Evolutionary conservation across 2,113 vertebrate genomes (phyloP).

Genomic region (Puntigrus tetrazona): DNA sequence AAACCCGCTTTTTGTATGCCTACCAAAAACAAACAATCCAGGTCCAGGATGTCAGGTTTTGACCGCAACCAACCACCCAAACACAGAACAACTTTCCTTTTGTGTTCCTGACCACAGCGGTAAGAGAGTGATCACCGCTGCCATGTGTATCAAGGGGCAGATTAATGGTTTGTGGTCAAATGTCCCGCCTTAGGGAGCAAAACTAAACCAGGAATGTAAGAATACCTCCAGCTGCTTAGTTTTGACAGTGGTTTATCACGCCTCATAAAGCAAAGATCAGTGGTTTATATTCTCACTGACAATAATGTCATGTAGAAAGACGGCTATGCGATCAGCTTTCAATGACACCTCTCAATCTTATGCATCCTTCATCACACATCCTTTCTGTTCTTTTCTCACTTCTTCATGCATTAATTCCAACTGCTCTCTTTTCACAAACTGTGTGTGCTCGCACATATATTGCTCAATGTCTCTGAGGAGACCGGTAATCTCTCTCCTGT

Average conservation of each 20-base stretch:
- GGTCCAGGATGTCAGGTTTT: not conserved
- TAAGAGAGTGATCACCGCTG: slow-evolving; percentile 18
- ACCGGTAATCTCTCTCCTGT: slow-evolving; percentile 62
- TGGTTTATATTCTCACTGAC: not conserved
- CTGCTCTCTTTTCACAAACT: slow-evolving; percentile 65
- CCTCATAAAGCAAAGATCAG: not conserved
- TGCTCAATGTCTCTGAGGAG: slow-evolving; percentile 53
- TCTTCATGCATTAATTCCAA: slow-evolving; percentile 49
- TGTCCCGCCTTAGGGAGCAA: slow-evolving; percentile 31
- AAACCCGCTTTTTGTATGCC: not conserved
- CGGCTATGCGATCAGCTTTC: slow-evolving; percentile 10
- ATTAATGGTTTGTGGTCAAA: slow-evolving; percentile 37
- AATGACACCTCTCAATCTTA: slow-evolving; percentile 34
- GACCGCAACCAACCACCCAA: not conserved
- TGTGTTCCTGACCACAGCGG: slow-evolving; percentile 30
- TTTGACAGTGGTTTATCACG: slow-evolving; percentile 25
- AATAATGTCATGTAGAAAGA: not conserved
- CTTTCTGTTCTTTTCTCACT: slow-evolving; percentile 40
- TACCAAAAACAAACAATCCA: not conserved
- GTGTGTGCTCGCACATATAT: slow-evolving; percentile 49
- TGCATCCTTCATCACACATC: slow-evolving; percentile 48
- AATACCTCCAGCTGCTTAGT: not conserved
- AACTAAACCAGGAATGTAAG: slow-evolving; percentile 22
- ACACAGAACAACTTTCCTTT: not conserved
- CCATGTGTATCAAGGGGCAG: slow-evolving; percentile 1